Evolutionary conservation across 2,888 invertebrate genomes (phyloP), one percentile per base, ranked within the genome.

Genomic region (Endotricha flammealis): DNA sequence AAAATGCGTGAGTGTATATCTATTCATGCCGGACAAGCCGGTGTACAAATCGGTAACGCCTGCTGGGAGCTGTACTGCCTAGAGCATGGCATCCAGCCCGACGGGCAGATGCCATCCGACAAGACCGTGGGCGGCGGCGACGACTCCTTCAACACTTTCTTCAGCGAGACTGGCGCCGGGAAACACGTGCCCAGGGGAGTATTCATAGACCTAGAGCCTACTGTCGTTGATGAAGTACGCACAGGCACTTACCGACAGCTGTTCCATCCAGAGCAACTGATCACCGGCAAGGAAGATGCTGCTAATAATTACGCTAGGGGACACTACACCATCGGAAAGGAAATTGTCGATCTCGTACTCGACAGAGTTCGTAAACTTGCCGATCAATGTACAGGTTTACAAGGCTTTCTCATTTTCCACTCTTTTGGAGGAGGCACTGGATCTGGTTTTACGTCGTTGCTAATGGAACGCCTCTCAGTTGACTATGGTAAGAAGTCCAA

Each of bases 241-340:
- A 95, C 95, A 30, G 96, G 96, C 47, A 95, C 95, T n/a, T 98
- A 98, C 86, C 90, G 96, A 28, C 96, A 96, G 71, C 89, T 98
- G 50, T 98, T 98, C 89, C 98, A 98, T 68, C 98, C 97, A 0
- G 97, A 98, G 73, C 97, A 98, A 75, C 88, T 97, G 50, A 96
- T 97, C 66, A 96, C 96, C 6, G 97, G 97, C 39, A 98, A 98
- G 75, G 97, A 97, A 79, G 97, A 97, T 67, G 97, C 98, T 6
- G 98, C 98, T 41, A 98, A 98, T 79, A 98, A 98, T 81, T 98
- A 98, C 64, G 98, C 98, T 17, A 91, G 98, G 60, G 98, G 98
- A 34, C 98, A 98, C 79, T 98, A 98, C 88, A 98, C 97, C 33
- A 95, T 98, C 65, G 98, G 97, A 54, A 95, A 95, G 71, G 97